Evolutionary conservation across 2,797 vertebrate genomes (phyloP), one percentile per base, ranked within the genome.

Genomic region (Loriculus beryllinus): DNA sequence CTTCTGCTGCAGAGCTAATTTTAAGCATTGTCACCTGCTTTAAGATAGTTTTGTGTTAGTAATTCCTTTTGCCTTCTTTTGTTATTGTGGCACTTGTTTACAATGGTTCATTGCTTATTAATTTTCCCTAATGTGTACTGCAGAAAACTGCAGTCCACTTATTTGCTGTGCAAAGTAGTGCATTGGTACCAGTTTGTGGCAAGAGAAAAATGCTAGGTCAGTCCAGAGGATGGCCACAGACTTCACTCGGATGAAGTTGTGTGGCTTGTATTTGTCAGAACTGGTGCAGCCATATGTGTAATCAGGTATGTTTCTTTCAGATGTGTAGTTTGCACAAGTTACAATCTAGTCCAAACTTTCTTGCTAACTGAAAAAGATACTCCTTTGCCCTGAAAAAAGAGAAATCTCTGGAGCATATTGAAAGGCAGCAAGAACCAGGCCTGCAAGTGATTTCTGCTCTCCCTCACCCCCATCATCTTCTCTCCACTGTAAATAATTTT

Each of bases 381-480:
- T 80, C 17, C 33, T 70, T 86, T 87, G 47, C 31, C 47, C 72
- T 88, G 79, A 40, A 71, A 90, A 72, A 82, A 22, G 6, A 71
- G 28, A 74, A 81, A 20, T 45, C 78, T 82, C 92, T n/a, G 52
- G 76, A 78, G 78, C 12, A 14, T 88, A 40, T 86, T 96, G 94
- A 95, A 95, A 92, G 39, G 77, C 57, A 92, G 74, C 52, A 79
- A 54, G 67, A 93, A 59, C 65, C 52, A 92, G 77, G 60, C 91
- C 92, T 96, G 85, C 69, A 92, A 93, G 85, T 90, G 75, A 89
- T 95, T 95, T 93, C 82, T 93, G 68, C 15, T 93, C 17, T 16
- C 62, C 28, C 43, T 20, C 56, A 51, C 63, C 85, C 70, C 42
- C 52, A 29, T 94, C 17, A 5, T 65, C 85, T 90, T 60, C 54